phyloP scores from a whole-genome alignment of 1,140 invertebrate species.

The Neotoxoptera formosana region DNA sequence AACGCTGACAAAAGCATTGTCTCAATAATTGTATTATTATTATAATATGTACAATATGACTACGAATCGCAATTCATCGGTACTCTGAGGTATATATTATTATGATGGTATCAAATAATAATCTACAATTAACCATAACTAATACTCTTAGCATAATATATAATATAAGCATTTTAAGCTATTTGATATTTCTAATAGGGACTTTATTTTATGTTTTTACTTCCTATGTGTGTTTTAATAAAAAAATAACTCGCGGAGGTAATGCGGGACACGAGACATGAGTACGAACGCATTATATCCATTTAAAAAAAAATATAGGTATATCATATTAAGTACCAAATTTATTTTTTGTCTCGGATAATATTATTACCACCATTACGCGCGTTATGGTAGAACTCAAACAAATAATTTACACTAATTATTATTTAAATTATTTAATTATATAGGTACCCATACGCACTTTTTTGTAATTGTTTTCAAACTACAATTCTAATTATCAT shows the following conservation, averaged over 20 bases:
- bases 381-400: not conserved
- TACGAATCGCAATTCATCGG: not conserved
- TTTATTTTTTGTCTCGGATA: not conserved
- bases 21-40: not conserved
- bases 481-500: not conserved
- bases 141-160: not conserved
- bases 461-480: not conserved
- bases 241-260: not conserved
- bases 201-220: not conserved
- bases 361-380: not conserved
- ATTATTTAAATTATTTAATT: not conserved
- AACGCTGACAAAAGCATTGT: not conserved
- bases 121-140: not conserved
- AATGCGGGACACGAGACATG: not conserved
- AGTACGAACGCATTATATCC: not conserved
- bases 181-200: not conserved
- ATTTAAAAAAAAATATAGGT: not conserved
- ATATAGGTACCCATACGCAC: not conserved
- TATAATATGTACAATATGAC: not conserved
- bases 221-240: not conserved
- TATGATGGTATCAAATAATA: not conserved
- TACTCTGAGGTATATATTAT: not conserved
- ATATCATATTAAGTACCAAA: not conserved
- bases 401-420: not conserved
- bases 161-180: not conserved